Base-by-base conservation (phyloP, 2,113 vertebrate genomes). In the Nannobrachium achirus region DNA sequence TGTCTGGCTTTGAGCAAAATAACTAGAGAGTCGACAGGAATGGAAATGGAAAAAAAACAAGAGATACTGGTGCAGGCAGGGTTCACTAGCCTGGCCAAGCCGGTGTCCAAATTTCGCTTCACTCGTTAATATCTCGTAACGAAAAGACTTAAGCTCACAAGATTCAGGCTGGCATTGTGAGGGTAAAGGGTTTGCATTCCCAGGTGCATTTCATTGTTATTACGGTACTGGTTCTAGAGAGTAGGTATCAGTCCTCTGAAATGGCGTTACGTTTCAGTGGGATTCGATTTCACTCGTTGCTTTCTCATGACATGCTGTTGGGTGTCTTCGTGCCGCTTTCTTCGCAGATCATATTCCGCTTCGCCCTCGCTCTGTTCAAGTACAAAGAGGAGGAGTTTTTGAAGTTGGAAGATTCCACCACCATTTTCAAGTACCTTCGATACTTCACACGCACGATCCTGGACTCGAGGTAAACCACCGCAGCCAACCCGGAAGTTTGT, bases 381-480 rank as follows among this genome's bases (percentile, higher is more conserved):
- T 96, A 94, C 89, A 97, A 97, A 88, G 98, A 99, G 72, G 98
- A 99, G 20, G 95, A 98, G 74, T 96, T 99, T 83, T 76, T 99
- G 48, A 98, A 96, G 66, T 56, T 96, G 56, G 94, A 97, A 38
- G 97, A 99, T 63, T 90, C 96, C 0, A 98, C 95, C 71, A 89
- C 95, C 73, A 96, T 98, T 76, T 99, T 98, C 89, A 99, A 98
- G 87, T 99, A 96, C 72, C 95, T 99, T 14, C 83, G 98, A 0
- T 94, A 92, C 65, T 99, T 99, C 88, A 98, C 97, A 0, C 94
- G 92, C 61, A 95, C 95, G 0, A 90, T 99, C 75, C 92, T 99
- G 5, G 95, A 99, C 72, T 94, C 95, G n/a, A 93, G 96, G 98
- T 99, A 88, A 62, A 68, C 16, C 9, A 5, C 4, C 16, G n/a